A percentile compares a stretch with the other conserved stretches of the same genome.
Evolutionary conservation across 2,797 vertebrate species (phyloP).

Genomic region (Urosaurus nigricauda): DNA sequence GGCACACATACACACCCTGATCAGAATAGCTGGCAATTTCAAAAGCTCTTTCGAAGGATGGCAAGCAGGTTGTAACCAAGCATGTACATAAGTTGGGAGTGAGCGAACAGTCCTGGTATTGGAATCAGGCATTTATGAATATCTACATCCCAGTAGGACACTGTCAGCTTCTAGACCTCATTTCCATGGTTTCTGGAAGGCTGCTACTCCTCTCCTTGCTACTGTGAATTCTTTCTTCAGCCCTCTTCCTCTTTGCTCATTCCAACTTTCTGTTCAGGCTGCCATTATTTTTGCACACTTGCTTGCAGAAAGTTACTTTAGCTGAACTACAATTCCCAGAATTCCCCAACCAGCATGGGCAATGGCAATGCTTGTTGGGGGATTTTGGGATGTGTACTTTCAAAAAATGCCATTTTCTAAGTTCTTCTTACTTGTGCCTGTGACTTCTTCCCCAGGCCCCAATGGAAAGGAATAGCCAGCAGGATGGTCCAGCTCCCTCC

Average conservation of each 20-base stretch:
- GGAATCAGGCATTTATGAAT: neutral
- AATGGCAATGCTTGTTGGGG: too few species aligned
- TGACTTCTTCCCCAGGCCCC: neutral
- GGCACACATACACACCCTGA: constrained; percentile 42
- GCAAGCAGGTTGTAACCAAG: neutral
- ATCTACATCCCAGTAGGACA: neutral
- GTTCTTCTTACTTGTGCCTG: too few species aligned
- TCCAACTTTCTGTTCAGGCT: neutral
- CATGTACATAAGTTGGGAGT: neutral
- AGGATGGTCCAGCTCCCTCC: neutral
- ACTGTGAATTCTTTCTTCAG: neutral
- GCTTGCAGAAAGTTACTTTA: too few species aligned
- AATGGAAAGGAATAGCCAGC: neutral
- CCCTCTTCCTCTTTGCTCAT: neutral
- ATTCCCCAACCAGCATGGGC: too few species aligned
- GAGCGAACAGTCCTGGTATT: neutral
- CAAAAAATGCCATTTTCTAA: too few species aligned
- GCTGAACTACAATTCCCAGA: too few species aligned
- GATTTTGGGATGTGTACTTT: too few species aligned
- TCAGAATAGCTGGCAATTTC: constrained; percentile 63
- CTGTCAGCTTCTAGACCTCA: too few species aligned
- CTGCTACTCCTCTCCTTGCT: neutral
- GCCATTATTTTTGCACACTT: neutral
- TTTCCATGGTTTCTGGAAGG: neutral
- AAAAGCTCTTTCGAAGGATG: neutral